These are phyloP conservation scores for Ypsolopha scabrella DNA, from an alignment of 2,888 invertebrate genomes.

Conservation along the genomic window DNA sequence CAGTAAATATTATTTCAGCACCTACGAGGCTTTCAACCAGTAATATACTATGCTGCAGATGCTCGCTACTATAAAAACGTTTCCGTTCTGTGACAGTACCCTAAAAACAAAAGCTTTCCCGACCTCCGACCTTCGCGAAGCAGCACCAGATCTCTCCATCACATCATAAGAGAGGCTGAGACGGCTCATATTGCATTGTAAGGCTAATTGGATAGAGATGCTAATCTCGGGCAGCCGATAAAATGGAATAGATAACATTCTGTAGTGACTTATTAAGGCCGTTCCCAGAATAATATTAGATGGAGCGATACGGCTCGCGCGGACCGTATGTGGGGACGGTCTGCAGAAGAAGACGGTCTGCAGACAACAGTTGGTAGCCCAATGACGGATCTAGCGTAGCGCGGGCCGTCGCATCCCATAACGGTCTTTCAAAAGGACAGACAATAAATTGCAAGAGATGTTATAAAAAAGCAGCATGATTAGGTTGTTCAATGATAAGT, in stretches of 20 bases:
- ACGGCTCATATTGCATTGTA: conserved; percentile 67
- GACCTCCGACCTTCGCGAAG: too few species aligned
- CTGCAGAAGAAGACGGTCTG: conserved; percentile 28
- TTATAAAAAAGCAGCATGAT: background rate
- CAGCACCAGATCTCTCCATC: background rate
- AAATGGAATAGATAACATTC: conserved; percentile 72
- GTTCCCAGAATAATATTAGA: conserved; percentile 73
- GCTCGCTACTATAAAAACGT: too few species aligned
- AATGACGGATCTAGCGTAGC: background rate
- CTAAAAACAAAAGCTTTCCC: background rate
- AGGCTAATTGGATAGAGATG: conserved; percentile 70
- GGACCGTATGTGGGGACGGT: conserved; percentile 39
- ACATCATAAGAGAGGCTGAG: conserved; percentile 16
- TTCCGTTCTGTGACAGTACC: background rate
- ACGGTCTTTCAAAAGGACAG: background rate
- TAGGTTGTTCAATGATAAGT: too few species aligned
- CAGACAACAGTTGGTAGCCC: background rate
- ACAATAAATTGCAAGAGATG: background rate
- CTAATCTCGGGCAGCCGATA: conserved; percentile 58
- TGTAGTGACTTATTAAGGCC: conserved; percentile 72
- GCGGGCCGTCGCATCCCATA: too few species aligned
- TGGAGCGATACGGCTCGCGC: conserved; percentile 48
- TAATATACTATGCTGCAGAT: too few species aligned
- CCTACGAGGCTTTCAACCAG: too few species aligned
- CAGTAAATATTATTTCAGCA: too few species aligned